Conservation (phyloP, 30 jellyfish, hydroid and myxozoan species). For the Turritopsis dohrnii region DNA sequence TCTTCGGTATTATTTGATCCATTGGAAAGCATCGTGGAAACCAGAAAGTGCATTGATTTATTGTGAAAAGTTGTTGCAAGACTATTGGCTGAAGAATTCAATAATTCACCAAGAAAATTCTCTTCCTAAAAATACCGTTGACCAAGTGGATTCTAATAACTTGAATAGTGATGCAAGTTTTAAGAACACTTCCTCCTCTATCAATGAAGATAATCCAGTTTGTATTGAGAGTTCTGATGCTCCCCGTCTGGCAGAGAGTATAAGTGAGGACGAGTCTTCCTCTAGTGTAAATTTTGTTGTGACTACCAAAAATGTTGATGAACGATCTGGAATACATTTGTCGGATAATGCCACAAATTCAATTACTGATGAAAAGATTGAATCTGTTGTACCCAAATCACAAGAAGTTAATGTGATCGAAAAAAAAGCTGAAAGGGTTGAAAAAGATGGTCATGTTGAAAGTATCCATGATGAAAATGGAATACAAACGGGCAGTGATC, state of each 20-base stretch:
- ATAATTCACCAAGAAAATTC: background rate
- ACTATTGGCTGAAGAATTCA: slow-evolving; percentile 23
- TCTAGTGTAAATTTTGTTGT: background rate
- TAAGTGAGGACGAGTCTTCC: background rate
- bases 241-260: background rate
- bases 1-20: slow-evolving; percentile 26
- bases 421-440: background rate
- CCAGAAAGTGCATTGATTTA: slow-evolving; percentile 33
- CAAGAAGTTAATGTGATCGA: background rate
- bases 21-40: slow-evolving; percentile 38
- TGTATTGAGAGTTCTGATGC: background rate
- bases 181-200: background rate
- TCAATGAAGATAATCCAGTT: background rate
- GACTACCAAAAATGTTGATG: background rate
- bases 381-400: background rate
- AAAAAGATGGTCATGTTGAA: background rate
- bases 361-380: background rate
- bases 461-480: background rate
- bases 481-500: background rate
- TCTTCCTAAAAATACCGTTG: background rate
- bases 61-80: slow-evolving; percentile 35
- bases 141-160: background rate
- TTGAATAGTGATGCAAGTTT: background rate
- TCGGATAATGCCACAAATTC: background rate
- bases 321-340: background rate